phyloP scores from a whole-genome alignment of 2,888 invertebrate genomes.

The Tenodera sinensis region DNA sequence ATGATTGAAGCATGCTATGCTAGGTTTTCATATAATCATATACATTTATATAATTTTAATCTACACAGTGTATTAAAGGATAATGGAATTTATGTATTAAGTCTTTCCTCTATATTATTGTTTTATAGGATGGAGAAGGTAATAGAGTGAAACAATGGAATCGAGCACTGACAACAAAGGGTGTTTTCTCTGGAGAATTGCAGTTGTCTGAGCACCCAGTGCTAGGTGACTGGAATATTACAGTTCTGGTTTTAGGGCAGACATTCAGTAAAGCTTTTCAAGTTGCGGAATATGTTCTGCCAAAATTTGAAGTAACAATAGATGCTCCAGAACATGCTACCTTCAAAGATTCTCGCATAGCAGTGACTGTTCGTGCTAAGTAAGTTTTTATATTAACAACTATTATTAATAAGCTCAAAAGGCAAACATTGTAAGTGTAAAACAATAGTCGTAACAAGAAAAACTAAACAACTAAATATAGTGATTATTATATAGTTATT shows the following conservation, averaged over 20 bases:
- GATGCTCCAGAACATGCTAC: slow-evolving; percentile 78
- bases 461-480: not conserved
- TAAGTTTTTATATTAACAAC: slow-evolving; percentile 46
- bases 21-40: too few species aligned
- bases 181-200: slow-evolving; percentile 73
- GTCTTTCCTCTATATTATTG: not conserved
- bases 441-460: too few species aligned
- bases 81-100: not conserved
- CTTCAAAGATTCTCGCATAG: slow-evolving; percentile 73
- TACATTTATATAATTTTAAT: too few species aligned
- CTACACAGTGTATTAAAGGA: too few species aligned
- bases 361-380: slow-evolving; percentile 78
- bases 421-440: too few species aligned
- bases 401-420: too few species aligned
- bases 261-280: slow-evolving; percentile 67
- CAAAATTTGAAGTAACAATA: slow-evolving; percentile 87
- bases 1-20: too few species aligned
- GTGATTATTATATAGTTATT: not conserved
- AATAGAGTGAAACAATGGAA: slow-evolving; percentile 81
- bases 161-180: slow-evolving; percentile 61
- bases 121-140: slow-evolving; percentile 64
- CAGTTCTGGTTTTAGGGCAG: slow-evolving; percentile 61
- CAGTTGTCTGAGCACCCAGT: slow-evolving; percentile 77
- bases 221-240: slow-evolving; percentile 83
- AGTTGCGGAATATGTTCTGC: slow-evolving; percentile 88